Percentiles rank a stretch among this genome's conserved stretches.
Conservation (phyloP, 2,888 invertebrate species). For the Merodon equestris region DNA sequence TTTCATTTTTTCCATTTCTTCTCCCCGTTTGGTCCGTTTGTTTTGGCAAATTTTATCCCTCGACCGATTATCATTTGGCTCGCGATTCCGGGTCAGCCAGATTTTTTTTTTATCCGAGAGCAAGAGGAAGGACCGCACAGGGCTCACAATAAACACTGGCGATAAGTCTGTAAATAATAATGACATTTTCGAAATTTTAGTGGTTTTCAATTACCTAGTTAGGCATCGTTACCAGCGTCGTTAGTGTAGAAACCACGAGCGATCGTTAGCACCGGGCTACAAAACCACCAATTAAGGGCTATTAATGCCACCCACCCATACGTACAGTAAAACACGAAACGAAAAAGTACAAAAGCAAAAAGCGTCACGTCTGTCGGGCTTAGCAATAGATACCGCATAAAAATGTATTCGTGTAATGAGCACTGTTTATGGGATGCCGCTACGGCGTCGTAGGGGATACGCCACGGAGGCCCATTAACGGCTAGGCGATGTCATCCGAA, state of each 20-base stretch:
- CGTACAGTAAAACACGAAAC: constrained; percentile 1
- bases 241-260: background rate
- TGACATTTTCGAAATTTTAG: constrained; percentile 52
- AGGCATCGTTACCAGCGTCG: background rate
- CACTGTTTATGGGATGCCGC: constrained; percentile 24
- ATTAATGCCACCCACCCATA: constrained; percentile 38
- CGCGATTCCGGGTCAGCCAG: constrained; percentile 35
- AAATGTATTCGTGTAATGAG: constrained; percentile 48
- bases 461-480: constrained; percentile 48
- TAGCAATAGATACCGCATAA: constrained; percentile 20
- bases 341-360: background rate
- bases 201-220: constrained; percentile 56
- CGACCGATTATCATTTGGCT: constrained; percentile 28
- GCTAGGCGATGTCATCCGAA: constrained; percentile 48
- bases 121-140: background rate
- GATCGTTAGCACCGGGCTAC: constrained; percentile 5
- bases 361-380: background rate
- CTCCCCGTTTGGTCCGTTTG: too few species aligned
- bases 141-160: constrained; percentile 29
- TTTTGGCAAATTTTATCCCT: constrained; percentile 23
- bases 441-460: constrained; percentile 37
- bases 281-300: constrained; percentile 52
- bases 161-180: constrained; percentile 57
- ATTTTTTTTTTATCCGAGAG: constrained; percentile 19
- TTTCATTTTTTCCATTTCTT: constrained; percentile 7